These are phyloP conservation scores for Agelas oroides DNA, from an alignment of 37 sponge, comb jelly and placozoan genomes.

Conservation along the genomic window DNA sequence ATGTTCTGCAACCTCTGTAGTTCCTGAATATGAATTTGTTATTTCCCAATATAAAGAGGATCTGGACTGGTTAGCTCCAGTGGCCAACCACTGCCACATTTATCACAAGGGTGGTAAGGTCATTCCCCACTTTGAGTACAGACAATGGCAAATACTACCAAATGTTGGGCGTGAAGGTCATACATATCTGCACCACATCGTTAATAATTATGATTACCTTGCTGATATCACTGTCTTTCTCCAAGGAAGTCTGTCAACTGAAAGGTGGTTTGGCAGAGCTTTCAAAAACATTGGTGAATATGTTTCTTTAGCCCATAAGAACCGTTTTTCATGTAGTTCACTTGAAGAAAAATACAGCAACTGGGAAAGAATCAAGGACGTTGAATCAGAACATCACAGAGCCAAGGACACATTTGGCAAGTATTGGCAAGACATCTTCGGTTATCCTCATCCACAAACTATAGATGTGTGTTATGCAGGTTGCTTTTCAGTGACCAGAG, in stretches of 20 bases:
- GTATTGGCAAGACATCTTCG: not conserved
- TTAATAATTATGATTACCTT: conserved; percentile 14
- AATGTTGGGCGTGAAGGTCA: conserved; percentile 40
- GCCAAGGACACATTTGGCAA: too few relatives aligned
- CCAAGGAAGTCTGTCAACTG: conserved; percentile 2
- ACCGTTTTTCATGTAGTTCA: too few relatives aligned
- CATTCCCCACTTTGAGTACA: not conserved
- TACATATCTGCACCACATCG: conserved; percentile 32
- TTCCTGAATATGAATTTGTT: conserved; percentile 31
- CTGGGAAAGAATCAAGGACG: too few relatives aligned
- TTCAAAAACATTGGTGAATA: too few relatives aligned
- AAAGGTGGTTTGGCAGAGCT: not conserved
- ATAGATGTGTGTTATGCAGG: not conserved
- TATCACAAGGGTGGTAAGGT: conserved; percentile 36
- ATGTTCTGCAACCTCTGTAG: not conserved
- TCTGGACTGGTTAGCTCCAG: conserved; percentile 13
- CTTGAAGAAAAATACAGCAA: too few relatives aligned
- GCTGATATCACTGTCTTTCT: conserved; percentile 28
- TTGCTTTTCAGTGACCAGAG: conserved; percentile 18
- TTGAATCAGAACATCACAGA: too few relatives aligned
- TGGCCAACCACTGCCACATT: conserved; percentile 23
- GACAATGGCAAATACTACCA: conserved; percentile 36
- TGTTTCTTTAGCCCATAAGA: too few relatives aligned
- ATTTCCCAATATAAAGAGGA: conserved; percentile 22
- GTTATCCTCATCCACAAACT: too few relatives aligned